Evolutionary conservation across 2,888 invertebrate genomes (phyloP).

Genomic region (Chrysolina americana): DNA sequence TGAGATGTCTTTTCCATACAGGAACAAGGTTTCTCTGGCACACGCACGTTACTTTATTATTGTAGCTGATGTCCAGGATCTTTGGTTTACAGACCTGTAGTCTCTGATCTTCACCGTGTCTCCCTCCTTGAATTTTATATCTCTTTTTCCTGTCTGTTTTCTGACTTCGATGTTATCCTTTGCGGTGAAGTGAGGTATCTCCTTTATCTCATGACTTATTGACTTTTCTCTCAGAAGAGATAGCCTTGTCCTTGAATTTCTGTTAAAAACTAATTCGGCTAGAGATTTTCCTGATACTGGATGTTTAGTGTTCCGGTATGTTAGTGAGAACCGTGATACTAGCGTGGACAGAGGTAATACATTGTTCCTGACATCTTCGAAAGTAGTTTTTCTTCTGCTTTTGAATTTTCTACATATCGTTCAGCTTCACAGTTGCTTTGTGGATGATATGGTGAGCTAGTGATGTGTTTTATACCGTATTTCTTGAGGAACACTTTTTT

Average conservation of each 20-base stretch:
- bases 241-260: slow-evolving; percentile 17
- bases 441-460: slow-evolving; percentile 34
- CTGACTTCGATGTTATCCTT: neutral
- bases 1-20: slow-evolving; percentile 24
- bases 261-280: slow-evolving; percentile 16
- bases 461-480: slow-evolving; percentile 29
- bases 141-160: slow-evolving; percentile 2
- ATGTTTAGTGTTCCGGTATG: slow-evolving; percentile 20
- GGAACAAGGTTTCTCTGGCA: slow-evolving; percentile 9
- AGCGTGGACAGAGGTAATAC: slow-evolving; percentile 20
- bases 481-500: slow-evolving; percentile 28
- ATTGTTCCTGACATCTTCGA: slow-evolving; percentile 2
- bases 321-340: slow-evolving; percentile 21
- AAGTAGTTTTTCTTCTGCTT: slow-evolving; percentile 20
- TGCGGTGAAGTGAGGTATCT: neutral
- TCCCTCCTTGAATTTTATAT: slow-evolving; percentile 24
- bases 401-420: slow-evolving; percentile 32
- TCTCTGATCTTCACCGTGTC: slow-evolving; percentile 26
- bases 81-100: slow-evolving; percentile 11
- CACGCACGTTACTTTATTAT: slow-evolving; percentile 17
- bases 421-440: slow-evolving; percentile 38
- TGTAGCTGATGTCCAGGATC: slow-evolving; percentile 15
- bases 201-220: neutral
- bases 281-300: slow-evolving; percentile 24
- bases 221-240: slow-evolving; percentile 8